phyloP scores from a whole-genome alignment of 1,140 invertebrate genomes.

The Heterodera schachtii region DNA sequence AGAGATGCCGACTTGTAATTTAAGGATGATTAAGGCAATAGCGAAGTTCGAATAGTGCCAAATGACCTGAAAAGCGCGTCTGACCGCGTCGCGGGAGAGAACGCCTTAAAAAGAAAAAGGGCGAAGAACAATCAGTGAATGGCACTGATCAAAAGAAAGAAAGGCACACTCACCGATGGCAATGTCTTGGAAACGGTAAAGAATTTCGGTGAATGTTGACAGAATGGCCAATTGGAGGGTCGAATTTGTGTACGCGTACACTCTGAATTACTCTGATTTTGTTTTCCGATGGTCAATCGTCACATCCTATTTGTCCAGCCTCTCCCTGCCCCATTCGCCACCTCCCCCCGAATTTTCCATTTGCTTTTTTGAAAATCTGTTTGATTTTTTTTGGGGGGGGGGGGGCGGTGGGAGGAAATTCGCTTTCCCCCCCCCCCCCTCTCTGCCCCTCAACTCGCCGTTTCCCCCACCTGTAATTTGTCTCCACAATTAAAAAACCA shows the following conservation, averaged over 20 bases:
- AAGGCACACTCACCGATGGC: slow-evolving; percentile 29
- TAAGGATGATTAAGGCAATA: too few species aligned
- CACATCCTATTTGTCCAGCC: too few species aligned
- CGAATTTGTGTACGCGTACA: slow-evolving; percentile 53
- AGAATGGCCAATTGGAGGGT: slow-evolving; percentile 48
- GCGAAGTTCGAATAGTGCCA: neutral
- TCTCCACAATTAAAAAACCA: slow-evolving; percentile 52
- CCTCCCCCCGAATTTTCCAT: too few species aligned
- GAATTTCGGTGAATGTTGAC: slow-evolving; percentile 47
- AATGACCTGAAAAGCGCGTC: slow-evolving; percentile 42
- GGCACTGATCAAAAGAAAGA: neutral
- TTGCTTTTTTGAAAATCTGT: too few species aligned
- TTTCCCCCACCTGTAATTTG: slow-evolving; percentile 37
- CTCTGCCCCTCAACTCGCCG: too few species aligned
- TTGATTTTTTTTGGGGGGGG: too few species aligned
- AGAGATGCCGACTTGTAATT: too few species aligned
- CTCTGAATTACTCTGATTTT: neutral
- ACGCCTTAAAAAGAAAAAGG: neutral
- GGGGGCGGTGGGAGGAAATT: too few species aligned
- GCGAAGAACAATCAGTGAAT: neutral
- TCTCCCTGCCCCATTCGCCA: neutral
- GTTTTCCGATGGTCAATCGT: neutral
- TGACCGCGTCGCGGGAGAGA: slow-evolving; percentile 42
- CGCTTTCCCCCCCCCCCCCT: too few species aligned
- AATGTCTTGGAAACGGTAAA: slow-evolving; percentile 45